A percentile compares a stretch with the other conserved stretches of the same genome.
Conservation (phyloP, 2,888 invertebrate species). For the Drosophila austrosaltans region DNA sequence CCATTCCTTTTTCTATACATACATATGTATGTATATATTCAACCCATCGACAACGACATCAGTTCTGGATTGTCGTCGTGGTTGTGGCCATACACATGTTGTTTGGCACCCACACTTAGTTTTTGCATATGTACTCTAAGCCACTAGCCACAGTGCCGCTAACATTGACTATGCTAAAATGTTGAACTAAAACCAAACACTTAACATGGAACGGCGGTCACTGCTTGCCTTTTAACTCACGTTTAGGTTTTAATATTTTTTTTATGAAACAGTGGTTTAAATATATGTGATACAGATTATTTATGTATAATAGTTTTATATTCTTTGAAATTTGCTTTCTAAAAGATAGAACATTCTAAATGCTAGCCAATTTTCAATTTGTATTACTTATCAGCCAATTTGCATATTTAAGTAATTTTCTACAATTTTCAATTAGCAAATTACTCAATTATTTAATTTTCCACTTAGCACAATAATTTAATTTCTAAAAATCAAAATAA, state of each 20-base stretch:
- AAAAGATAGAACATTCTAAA: no score
- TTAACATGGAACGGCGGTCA: constrained; percentile 13
- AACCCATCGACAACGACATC: constrained; percentile 47
- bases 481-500: constrained; percentile 2
- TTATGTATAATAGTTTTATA: no score
- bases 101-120: constrained; percentile 70
- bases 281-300: neutral
- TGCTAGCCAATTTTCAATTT: neutral
- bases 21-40: constrained; percentile 15
- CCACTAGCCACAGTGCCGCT: constrained; percentile 33
- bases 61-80: constrained; percentile 48
- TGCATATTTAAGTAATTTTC: neutral
- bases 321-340: no score
- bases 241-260: neutral
- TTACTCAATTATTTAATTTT: constrained; percentile 3
- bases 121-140: constrained; percentile 22
- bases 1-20: constrained; percentile 29
- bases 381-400: neutral
- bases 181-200: constrained; percentile 18
- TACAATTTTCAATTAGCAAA: neutral
- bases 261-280: neutral
- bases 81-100: constrained; percentile 72
- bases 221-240: constrained; percentile 12
- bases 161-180: constrained; percentile 7
- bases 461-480: constrained; percentile 4